Percentiles rank a stretch among this genome's conserved stretches.
Evolutionary conservation across 2,797 vertebrate genomes (phyloP).

Genomic region (Sebastes itinus): DNA sequence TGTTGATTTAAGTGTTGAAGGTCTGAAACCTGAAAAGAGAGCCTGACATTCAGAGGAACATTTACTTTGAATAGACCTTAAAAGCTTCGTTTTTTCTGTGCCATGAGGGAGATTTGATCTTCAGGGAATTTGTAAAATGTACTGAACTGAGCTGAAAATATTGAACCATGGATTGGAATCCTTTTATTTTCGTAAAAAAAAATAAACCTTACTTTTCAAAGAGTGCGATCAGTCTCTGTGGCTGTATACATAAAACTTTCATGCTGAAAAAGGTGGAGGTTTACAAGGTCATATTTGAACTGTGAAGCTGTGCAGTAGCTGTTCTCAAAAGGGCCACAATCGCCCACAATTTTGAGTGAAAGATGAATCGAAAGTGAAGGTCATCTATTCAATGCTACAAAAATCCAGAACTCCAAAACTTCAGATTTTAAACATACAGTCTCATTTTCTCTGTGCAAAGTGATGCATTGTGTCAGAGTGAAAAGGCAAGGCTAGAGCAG

Average conservation of each 20-base stretch:
- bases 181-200: background rate
- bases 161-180: background rate
- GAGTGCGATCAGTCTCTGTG: background rate
- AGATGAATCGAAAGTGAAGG: background rate
- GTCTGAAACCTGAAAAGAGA: background rate
- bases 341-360: background rate
- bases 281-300: background rate
- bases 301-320: background rate
- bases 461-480: background rate
- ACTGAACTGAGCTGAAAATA: background rate
- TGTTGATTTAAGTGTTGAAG: background rate
- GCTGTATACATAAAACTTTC: background rate
- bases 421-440: background rate
- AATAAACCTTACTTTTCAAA: background rate
- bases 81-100: background rate
- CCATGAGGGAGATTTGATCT: background rate
- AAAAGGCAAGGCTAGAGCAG: background rate
- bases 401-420: background rate
- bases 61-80: background rate
- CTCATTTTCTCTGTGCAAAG: background rate
- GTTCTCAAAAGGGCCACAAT: background rate
- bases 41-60: background rate
- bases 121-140: background rate
- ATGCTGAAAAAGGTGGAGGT: background rate
- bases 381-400: background rate